Base-by-base conservation (phyloP, 2,888 invertebrate species). In the Hoplodrina ambigua region DNA sequence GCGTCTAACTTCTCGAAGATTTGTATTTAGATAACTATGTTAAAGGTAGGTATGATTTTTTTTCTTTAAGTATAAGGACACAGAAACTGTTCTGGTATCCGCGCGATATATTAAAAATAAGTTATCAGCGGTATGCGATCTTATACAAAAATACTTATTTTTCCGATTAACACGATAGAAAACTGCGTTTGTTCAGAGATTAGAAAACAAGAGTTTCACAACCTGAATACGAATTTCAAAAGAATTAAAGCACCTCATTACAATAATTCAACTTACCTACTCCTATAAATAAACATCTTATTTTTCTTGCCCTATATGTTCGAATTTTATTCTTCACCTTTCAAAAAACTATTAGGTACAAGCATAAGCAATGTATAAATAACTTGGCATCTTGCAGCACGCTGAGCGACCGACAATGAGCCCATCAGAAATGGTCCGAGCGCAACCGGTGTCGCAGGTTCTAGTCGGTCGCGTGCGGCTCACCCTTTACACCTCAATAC, bases 361-460 rank as follows among this genome's bases (percentile, higher is more conserved):
- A 56, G 54, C 44, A 62, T 58, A 65, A 58, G 54, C 44, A 65
- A 67, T 53, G 54, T 76, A 73, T 69, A 71, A 83, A 81, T 75
- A 78, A 69, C 69, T 75, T 69, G 54, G 69, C 80, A 83, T 69
- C 87, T 88, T 89, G 83, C 69, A 75, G 87, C 89, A 85, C 72
- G 68, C 83, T 66, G 68, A 69, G 69, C 86, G 88, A 85, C 86
- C 87, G 88, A 88, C 88, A 86, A 85, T 80, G 89, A 89, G 90
- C 89, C 87, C 87, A 90, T 89, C 89, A 90, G 87, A 90, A 90
- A 88, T 89, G 88, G 88, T 89, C 82, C 86, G 86, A 86, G 85
- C 75, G 66, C 83, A 85, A 91, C 91, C 90, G 90, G 91, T 91
- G 89, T 79, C 88, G 60, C 90, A 86, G 85, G 83, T 82, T 85